Percentiles rank a stretch among this genome's conserved stretches.
Conservation (phyloP, 2,888 invertebrate genomes). For the Lasioglossum figueresi region DNA sequence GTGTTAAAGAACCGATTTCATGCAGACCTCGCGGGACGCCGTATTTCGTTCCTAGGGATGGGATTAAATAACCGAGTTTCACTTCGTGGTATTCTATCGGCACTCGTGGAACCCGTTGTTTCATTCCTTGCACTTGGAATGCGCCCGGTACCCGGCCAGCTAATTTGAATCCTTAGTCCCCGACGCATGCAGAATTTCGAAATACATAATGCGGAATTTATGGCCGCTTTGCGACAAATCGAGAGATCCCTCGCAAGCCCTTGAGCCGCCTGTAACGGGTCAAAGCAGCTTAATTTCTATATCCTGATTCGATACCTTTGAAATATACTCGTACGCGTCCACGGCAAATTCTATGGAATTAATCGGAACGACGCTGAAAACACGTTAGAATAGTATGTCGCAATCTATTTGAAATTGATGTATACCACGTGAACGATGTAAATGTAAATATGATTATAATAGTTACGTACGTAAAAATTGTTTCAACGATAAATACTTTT, state of each 20-base stretch:
- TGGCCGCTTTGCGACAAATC: background rate
- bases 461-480: too few relatives aligned
- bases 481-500: background rate
- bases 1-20: constrained; percentile 26
- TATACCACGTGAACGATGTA: background rate
- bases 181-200: background rate
- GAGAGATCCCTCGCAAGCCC: background rate
- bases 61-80: constrained; percentile 14
- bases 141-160: background rate
- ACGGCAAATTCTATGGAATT: background rate
- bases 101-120: background rate
- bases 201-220: background rate
- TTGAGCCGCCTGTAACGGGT: background rate
- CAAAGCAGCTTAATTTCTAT: background rate
- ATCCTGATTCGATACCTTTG: background rate
- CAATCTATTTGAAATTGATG: background rate
- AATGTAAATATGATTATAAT: too few relatives aligned
- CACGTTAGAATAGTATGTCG: too few relatives aligned
- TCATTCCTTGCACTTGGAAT: constrained; percentile 12
- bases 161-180: background rate
- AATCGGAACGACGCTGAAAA: background rate
- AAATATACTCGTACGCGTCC: background rate
- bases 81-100: background rate
- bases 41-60: background rate
- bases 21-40: background rate